A percentile compares a stretch with the other conserved stretches of the same genome.
Conservation (phyloP, 1,140 invertebrate species). For the Drosophila teissieri region DNA sequence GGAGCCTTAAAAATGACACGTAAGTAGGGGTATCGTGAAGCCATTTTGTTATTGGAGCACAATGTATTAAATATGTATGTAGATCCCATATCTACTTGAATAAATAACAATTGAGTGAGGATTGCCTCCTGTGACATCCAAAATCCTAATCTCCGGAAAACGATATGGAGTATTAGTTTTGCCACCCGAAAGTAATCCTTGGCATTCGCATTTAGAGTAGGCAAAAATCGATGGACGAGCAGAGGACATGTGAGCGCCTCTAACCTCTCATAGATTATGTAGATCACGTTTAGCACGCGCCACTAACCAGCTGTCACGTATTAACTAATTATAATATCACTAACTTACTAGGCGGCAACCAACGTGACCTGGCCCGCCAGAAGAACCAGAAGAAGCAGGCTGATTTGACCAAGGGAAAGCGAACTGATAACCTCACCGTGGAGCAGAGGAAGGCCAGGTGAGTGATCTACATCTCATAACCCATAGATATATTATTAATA, state of each 20-base stretch:
- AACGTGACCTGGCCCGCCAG: slow-evolving; percentile 92
- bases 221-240: slow-evolving; percentile 38
- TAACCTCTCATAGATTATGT: slow-evolving; percentile 41
- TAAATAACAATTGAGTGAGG: neutral
- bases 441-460: slow-evolving; percentile 92
- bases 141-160: neutral
- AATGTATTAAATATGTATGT: neutral
- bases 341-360: slow-evolving; percentile 90
- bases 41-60: slow-evolving; percentile 4
- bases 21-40: slow-evolving; percentile 19
- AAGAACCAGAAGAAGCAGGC: slow-evolving; percentile 92
- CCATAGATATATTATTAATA: too few relatives aligned
- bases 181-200: neutral
- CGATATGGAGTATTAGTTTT: neutral
- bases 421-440: slow-evolving; percentile 89
- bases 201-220: too few relatives aligned
- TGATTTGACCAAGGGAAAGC: slow-evolving; percentile 88
- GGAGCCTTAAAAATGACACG: slow-evolving; percentile 40
- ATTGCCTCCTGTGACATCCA: neutral
- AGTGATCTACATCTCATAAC: neutral
- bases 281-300: slow-evolving; percentile 33
- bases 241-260: slow-evolving; percentile 29
- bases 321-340: neutral
- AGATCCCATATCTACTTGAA: neutral
- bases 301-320: slow-evolving; percentile 19